Conservation (phyloP, 2,797 vertebrate species). For the Chelmon rostratus region DNA sequence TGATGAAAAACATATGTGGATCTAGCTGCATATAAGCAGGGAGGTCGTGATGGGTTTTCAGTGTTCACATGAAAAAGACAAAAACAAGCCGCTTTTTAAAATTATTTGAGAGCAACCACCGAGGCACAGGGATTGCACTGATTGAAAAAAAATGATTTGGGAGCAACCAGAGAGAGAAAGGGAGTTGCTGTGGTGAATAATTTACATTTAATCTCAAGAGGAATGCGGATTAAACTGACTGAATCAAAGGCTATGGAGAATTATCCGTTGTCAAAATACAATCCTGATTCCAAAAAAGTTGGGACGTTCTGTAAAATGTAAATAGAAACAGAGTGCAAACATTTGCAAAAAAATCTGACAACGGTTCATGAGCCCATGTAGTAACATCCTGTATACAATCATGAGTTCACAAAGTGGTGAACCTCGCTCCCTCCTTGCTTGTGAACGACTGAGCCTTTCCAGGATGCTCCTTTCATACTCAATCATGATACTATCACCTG, state of each 20-base stretch:
- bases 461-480: too few relatives aligned
- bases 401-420: too few relatives aligned
- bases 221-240: neutral
- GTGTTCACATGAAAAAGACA: neutral
- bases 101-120: slow-evolving; percentile 16
- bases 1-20: neutral
- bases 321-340: too few relatives aligned
- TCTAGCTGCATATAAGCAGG: neutral
- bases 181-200: slow-evolving; percentile 13
- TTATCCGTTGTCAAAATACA: neutral
- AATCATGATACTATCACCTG: too few relatives aligned
- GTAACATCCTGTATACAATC: too few relatives aligned
- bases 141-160: slow-evolving; percentile 17
- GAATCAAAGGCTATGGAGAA: neutral
- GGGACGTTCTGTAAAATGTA: too few relatives aligned
- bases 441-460: too few relatives aligned
- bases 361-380: too few relatives aligned
- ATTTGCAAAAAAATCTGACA: too few relatives aligned
- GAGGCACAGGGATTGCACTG: slow-evolving; percentile 10
- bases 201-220: slow-evolving; percentile 23
- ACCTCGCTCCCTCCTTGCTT: too few relatives aligned
- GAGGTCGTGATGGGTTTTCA: neutral
- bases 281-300: too few relatives aligned
- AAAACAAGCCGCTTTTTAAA: slow-evolving; percentile 19
- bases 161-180: slow-evolving; percentile 3